phyloP scores from a whole-genome alignment of 2,888 invertebrate genomes.

The Stenchaetothrips biformis region DNA sequence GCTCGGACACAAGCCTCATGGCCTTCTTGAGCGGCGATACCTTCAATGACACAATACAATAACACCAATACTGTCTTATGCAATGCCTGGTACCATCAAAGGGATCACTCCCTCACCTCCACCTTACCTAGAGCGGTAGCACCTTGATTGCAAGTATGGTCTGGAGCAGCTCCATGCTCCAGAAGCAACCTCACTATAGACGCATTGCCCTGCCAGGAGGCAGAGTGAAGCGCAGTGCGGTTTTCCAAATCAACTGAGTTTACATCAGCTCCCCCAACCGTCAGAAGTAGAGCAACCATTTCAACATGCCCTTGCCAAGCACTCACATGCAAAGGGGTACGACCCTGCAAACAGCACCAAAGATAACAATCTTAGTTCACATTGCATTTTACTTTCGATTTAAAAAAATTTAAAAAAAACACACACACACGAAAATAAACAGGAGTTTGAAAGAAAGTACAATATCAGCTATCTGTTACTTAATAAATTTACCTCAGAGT shows the following conservation, averaged over 20 bases:
- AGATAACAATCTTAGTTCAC: neutral
- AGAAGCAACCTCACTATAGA: constrained; percentile 75
- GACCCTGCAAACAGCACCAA: constrained; percentile 55
- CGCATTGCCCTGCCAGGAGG: constrained; percentile 92
- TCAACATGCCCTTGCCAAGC: constrained; percentile 93
- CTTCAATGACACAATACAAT: constrained; percentile 45
- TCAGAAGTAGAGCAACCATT: constrained; percentile 80
- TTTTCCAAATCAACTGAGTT: constrained; percentile 84
- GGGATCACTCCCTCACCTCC: neutral
- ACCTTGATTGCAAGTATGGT: constrained; percentile 91
- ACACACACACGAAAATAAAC: too few species aligned
- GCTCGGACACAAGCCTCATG: constrained; percentile 87
- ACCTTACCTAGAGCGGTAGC: constrained; percentile 77
- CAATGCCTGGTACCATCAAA: too few species aligned
- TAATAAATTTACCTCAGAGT: constrained; percentile 61
- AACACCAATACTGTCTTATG: too few species aligned
- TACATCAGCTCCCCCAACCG: constrained; percentile 75
- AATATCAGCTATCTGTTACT: too few species aligned
- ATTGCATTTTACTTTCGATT: neutral
- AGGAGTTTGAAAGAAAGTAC: too few species aligned
- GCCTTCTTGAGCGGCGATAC: constrained; percentile 94
- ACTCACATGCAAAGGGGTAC: constrained; percentile 84
- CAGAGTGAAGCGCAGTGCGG: constrained; percentile 87
- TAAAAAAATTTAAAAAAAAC: too few species aligned
- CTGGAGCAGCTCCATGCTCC: constrained; percentile 73